Percentiles rank a stretch among this genome's conserved stretches.
These are phyloP conservation scores for Laupala kohalensis DNA, from an alignment of 1,140 invertebrate species.

Conservation along the genomic window DNA sequence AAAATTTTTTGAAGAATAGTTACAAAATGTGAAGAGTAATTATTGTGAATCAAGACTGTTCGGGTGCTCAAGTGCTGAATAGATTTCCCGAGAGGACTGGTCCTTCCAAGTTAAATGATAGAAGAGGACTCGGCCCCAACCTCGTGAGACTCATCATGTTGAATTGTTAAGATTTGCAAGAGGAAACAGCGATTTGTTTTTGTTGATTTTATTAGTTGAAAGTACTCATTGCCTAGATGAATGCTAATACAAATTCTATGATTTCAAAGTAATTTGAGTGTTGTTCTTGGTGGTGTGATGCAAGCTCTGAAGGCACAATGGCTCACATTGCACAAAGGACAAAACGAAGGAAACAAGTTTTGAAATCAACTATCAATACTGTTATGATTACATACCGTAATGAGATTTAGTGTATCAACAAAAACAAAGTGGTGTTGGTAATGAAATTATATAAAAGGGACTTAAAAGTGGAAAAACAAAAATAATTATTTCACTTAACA, in stretches of 20 bases:
- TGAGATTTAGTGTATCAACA: neutral
- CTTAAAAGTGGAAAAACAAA: neutral
- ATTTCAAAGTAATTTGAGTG: neutral
- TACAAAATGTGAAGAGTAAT: neutral
- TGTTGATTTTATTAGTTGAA: neutral
- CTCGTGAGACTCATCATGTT: neutral
- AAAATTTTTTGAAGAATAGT: neutral
- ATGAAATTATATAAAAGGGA: neutral
- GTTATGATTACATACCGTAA: neutral
- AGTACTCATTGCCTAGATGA: neutral
- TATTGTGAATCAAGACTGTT: neutral
- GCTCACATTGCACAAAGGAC: neutral
- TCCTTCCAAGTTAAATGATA: neutral
- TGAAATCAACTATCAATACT: neutral
- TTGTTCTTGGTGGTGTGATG: neutral
- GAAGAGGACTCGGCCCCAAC: neutral
- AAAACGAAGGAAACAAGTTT: neutral
- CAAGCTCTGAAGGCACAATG: neutral
- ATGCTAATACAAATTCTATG: neutral
- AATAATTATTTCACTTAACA: conserved; percentile 7
- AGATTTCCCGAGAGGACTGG: neutral
- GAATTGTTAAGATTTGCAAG: neutral
- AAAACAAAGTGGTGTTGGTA: neutral
- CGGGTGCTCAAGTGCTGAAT: neutral
- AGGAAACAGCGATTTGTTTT: neutral